Conservation (phyloP, 2,797 vertebrate species). For the Poecilia wingei region DNA sequence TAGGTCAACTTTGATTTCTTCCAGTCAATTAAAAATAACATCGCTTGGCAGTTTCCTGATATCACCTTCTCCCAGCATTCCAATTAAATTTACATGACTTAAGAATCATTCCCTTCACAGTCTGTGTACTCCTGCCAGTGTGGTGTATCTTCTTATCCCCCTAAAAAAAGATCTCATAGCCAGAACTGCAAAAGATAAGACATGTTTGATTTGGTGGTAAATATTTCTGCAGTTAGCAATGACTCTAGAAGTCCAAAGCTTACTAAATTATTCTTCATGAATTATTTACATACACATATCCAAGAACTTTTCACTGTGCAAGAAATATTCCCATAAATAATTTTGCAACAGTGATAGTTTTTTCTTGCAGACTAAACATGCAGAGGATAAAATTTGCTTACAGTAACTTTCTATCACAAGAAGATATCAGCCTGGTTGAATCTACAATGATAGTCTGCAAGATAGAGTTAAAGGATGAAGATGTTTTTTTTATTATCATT, state of each 20-base stretch:
- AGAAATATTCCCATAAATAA: background rate
- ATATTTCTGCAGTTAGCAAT: background rate
- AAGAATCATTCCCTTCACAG: constrained; percentile 1
- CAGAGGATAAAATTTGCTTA: background rate
- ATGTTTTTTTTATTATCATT: background rate
- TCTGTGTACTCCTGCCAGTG: background rate
- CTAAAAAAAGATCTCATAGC: background rate
- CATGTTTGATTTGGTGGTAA: background rate
- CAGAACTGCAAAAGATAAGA: background rate
- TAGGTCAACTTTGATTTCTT: constrained; percentile 6
- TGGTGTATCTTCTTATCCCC: background rate
- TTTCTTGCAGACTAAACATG: background rate
- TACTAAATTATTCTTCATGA: background rate
- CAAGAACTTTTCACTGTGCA: background rate
- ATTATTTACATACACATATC: background rate
- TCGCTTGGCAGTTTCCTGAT: background rate
- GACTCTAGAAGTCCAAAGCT: background rate
- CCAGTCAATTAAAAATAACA: constrained; percentile 4
- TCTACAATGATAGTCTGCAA: background rate
- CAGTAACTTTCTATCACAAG: background rate
- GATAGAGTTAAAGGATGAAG: background rate
- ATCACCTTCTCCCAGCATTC: background rate
- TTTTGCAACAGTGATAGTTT: background rate
- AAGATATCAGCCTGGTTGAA: background rate
- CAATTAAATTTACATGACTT: background rate